Evolutionary conservation across 2,113 vertebrate species (phyloP), one percentile per base, ranked within the genome.

Genomic region (Gavialis gangeticus): DNA sequence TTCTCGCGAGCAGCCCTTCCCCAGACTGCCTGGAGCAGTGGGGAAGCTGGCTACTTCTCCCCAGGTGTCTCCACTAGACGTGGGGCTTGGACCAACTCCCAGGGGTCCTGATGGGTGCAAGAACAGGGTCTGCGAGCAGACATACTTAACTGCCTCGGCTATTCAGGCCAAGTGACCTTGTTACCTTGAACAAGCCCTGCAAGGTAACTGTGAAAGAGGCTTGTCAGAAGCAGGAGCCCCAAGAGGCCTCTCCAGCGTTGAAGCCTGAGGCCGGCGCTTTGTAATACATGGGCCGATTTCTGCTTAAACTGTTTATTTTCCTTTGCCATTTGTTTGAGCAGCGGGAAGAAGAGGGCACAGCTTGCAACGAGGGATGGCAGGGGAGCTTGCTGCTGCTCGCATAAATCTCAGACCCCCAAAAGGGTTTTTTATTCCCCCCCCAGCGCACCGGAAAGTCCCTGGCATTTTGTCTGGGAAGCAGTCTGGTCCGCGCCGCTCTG

Each of bases 121-220:
- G 18, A 90, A 4, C 27, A 86, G 8, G 18, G 6, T 8, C 60
- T 12, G 25, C 22, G n/a, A 78, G 11, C 25, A 17, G 3, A 28
- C n/a, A 2, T 1, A 8, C 75, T 55, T 60, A 0, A 0, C 17
- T 54, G 46, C 24, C 55, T 28, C 1, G 0, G n/a, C 1, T 34
- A 75, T 3, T 12, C 85, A 28, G 58, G 79, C 1, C 37, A 16
- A 3, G 7, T 10, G 34, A 56, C 56, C 16, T 66, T 25, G 1
- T 37, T 54, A 75, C 21, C 10, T 90, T 54, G 71, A 60, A 7
- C 18, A 54, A 79, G 75, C 12, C 11, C 57, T 75, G 69, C 14
- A n/a, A 58, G 34, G 9, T 15, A 56, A 12, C 46, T 54, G 15
- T 5, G 3, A 63, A 28, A 87, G 25, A 37, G 73, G 10, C 24